Evolutionary conservation across 1,140 invertebrate species (phyloP), one percentile per base, ranked within the genome.

Genomic region (Oppia nitens): DNA sequence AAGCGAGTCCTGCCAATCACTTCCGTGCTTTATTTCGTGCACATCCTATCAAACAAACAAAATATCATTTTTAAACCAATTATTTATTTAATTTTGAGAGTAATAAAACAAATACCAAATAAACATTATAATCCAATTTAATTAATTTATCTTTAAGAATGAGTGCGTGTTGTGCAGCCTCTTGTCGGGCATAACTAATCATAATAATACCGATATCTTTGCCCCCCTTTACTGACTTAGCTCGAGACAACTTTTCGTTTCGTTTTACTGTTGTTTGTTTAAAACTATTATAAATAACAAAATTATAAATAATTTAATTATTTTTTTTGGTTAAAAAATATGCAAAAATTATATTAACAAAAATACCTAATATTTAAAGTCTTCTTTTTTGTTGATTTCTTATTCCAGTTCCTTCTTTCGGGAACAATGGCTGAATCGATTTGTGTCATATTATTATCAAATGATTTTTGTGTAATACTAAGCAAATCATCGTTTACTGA

Each of bases 1-100:
- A 27, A 75, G 62, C 6, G 71, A 70, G 64, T 75, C 74, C 56
- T 74, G 72, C 74, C 74, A 75, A 62, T 75, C 74, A 23, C 69
- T 67, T 21, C 73, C 73, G 25, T 66, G 68, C 55, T 69, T 66
- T 24, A 75, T 75, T 63, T 75, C 74, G 67, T 75, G 69, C 0
- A 75, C 71, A 68, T 75, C 74, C 71, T 73, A 59, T 17, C 69
- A 61, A 47, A 49, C 29, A 59, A 49, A 62, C 25, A 40, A 59
- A 12, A 49, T 48, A 25, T 55, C 20, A 50, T 6, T 3, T 40
- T 53, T 29, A 59, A 21, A n/a, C 14, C 29, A 4, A 26, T 55
- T 21, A 56, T n/a, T n/a, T 23, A 20, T 23, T 28, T 11, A 24
- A 56, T 0, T 45, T 50, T 59, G 23, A n/a, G 20, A 20, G 12